Percentiles rank a stretch among this genome's conserved stretches.
Evolutionary conservation across 2,888 invertebrate species (phyloP).

Genomic region (Gymnoscelis rufifasciata): DNA sequence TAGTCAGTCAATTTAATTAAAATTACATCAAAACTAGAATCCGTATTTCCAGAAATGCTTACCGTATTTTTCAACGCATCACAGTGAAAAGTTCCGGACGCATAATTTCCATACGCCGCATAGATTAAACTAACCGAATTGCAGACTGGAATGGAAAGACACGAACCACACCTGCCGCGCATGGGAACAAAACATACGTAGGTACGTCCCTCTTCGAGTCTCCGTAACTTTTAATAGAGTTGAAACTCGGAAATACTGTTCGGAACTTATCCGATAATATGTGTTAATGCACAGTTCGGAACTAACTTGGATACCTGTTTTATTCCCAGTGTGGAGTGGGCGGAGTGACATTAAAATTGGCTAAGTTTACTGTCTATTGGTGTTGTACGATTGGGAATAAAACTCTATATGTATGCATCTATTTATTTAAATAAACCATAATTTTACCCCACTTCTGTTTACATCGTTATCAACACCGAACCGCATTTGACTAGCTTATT

Average conservation of each 20-base stretch:
- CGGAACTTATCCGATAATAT: conserved; percentile 40
- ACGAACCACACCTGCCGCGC: conserved; percentile 29
- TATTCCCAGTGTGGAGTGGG: conserved; percentile 8
- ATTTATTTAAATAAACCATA: too few species aligned
- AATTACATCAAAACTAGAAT: too few species aligned
- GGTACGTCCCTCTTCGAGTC: conserved; percentile 20
- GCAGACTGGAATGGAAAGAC: conserved; percentile 26
- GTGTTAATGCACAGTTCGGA: conserved; percentile 36
- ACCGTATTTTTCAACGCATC: neutral
- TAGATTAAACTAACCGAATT: conserved; percentile 28
- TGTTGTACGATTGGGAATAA: neutral
- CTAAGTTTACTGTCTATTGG: neutral
- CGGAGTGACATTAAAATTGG: conserved; percentile 5
- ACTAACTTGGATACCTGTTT: conserved; percentile 27
- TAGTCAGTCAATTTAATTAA: too few species aligned
- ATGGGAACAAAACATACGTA: conserved; percentile 31
- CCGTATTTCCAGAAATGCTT: neutral
- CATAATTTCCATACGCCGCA: conserved; percentile 21
- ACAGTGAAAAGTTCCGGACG: conserved; percentile 11
- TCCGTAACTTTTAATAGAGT: conserved; percentile 53
- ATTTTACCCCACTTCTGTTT: too few species aligned
- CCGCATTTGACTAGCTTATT: too few species aligned
- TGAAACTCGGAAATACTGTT: conserved; percentile 43
- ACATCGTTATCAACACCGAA: too few species aligned
- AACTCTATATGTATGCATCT: too few species aligned